A percentile compares a stretch with the other conserved stretches of the same genome.
Conservation (phyloP, 35 echinoderm and acorn worm species). For the Apostichopus parvimensis region DNA sequence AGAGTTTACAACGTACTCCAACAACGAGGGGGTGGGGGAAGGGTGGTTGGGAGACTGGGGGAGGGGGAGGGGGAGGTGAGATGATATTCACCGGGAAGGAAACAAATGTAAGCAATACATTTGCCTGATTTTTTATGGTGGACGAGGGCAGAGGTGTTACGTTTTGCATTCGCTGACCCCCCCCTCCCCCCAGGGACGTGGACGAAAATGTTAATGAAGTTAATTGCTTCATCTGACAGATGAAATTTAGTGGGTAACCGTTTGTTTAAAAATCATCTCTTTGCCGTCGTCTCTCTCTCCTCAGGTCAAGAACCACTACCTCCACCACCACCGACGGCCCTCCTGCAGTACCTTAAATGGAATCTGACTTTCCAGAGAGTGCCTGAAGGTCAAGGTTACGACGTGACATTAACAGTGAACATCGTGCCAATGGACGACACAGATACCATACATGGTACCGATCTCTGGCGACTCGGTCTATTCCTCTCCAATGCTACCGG, state of each 20-base stretch:
- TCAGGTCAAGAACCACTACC: slow-evolving; percentile 13
- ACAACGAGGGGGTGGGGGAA: too few relatives aligned
- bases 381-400: not conserved
- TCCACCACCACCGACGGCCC: slow-evolving; percentile 29
- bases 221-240: too few relatives aligned
- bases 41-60: too few relatives aligned
- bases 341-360: slow-evolving; percentile 27
- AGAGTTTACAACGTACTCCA: too few relatives aligned
- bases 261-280: too few relatives aligned
- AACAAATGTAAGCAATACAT: not conserved
- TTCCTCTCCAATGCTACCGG: slow-evolving; percentile 37
- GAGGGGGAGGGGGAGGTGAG: not conserved
- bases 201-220: too few relatives aligned
- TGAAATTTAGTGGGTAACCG: too few relatives aligned
- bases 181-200: too few relatives aligned
- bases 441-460: not conserved
- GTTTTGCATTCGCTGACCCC: too few relatives aligned
- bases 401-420: not conserved
- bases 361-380: not conserved
- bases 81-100: not conserved
- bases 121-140: too few relatives aligned
- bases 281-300: too few relatives aligned
- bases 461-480: slow-evolving; percentile 21
- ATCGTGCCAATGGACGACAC: slow-evolving; percentile 8
- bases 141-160: too few relatives aligned